These are phyloP conservation scores for Pterocles burchelli DNA, from an alignment of 2,113 vertebrate species.

Conservation along the genomic window DNA sequence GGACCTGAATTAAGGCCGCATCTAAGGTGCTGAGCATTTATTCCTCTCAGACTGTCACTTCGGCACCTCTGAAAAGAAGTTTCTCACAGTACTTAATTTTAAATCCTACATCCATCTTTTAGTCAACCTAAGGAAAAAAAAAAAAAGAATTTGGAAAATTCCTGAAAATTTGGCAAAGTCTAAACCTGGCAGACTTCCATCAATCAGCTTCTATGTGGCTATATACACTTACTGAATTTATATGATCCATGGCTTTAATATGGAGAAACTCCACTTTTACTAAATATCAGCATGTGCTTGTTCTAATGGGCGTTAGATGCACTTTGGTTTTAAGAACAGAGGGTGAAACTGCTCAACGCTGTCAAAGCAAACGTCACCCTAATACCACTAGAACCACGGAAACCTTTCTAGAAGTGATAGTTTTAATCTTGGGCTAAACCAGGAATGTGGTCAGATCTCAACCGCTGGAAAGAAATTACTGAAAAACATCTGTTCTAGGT, in stretches of 20 bases:
- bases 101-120: neutral
- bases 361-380: neutral
- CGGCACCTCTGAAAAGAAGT: neutral
- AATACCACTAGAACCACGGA: neutral
- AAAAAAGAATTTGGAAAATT: neutral
- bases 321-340: neutral
- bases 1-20: neutral
- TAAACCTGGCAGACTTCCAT: neutral
- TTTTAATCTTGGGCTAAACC: neutral
- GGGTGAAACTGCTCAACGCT: neutral
- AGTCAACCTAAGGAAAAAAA: neutral
- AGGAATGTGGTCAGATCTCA: neutral
- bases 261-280: neutral
- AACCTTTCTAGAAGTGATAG: neutral
- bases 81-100: neutral
- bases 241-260: neutral
- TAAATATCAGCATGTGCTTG: neutral
- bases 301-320: neutral
- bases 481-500: neutral
- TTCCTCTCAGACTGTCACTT: neutral
- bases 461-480: neutral
- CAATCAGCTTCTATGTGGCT: neutral
- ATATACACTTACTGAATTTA: neutral
- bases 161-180: neutral
- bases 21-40: neutral